Base-by-base conservation (phyloP, 2,113 vertebrate species). In the Nothoprocta pentlandii region DNA sequence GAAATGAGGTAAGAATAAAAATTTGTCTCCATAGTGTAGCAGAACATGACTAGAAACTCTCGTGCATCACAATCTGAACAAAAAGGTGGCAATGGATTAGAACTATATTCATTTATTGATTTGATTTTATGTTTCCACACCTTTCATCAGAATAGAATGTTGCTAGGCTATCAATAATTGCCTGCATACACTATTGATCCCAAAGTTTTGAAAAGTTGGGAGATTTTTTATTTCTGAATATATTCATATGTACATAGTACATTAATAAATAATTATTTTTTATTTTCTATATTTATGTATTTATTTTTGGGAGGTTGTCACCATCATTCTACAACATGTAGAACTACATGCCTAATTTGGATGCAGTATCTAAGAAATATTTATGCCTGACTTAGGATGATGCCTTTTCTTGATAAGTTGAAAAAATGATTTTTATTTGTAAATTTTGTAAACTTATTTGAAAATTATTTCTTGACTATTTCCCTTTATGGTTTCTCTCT, bases 1-100 rank as follows among this genome's bases (percentile, higher is more conserved):
- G 80, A 82, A 81, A 81, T 92, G 87, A 80, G 16, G 61, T 54
- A 82, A 91, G 83, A 79, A 90, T 85, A 46, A 93, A 89, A 94
- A 70, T 63, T 86, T 62, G 9, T 85, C 66, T 92, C 90, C 79
- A 81, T 1, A 5, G 13, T 47, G 34, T 79, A 76, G 73, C 15
- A 79, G 80, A 90, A 88, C 61, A 85, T 53, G 74, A 81, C 25
- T 74, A 85, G 84, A 69, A 21, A 41, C 47, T 10, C 62, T 88
- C 42, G 86, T 51, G 85, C 10, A 30, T 36, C 86, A 74, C 28
- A 8, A 39, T 86, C 42, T 61, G 73, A 63, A 56, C 16, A 91
- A 62, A 88, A 94, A 71, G 32, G 32, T 42, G 20, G 11, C 56
- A 71, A 56, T 64, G 25, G 25, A 90, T 75, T 81, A 84, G 47